Evolutionary conservation across 2,113 vertebrate genomes (phyloP), one percentile per base, ranked within the genome.

Genomic region (Siniperca chuatsi): DNA sequence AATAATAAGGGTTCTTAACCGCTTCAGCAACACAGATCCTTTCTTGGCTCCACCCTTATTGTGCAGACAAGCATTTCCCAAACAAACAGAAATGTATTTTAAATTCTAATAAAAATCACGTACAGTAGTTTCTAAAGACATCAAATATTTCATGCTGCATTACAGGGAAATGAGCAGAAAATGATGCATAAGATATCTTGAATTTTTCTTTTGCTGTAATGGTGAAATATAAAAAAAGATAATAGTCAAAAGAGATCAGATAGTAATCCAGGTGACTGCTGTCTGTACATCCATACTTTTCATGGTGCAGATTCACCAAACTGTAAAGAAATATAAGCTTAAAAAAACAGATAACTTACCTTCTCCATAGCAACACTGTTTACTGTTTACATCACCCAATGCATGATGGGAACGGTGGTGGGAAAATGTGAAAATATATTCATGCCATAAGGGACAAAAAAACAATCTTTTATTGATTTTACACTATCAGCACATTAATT

Each of bases 1-100:
- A 35, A 58, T 60, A 15, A 81, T 48, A 75, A 35, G 52, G 35
- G 11, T 57, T 76, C 60, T 79, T 37, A 62, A 81, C 61, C 54
- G 76, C 65, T 55, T 0, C 10, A 54, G 65, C 60, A 65, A 40
- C 72, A 65, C 3, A 0, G 25, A 88, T 60, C 42, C 29, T 74
- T 75, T 66, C 7, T 52, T 54, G 40, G 40, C 70, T 62, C 18
- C 50, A 4, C 25, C n/a, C 62, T 78, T 61, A 60, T 18, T 42
- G 33, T 67, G 23, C 1, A 54, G 16, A 68, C 54, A 10, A 75
- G 29, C 60, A 62, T 77, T 72, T 65, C 58, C 42, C 46, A 64
- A 75, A 70, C 18, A 21, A 69, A 70, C 3, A 55, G 5, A 35
- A 18, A 23, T 42, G 13, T 8, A 16, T 60, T 67, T 68, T 10